Base-by-base conservation (phyloP, 2,113 vertebrate genomes). In the Athene noctua region DNA sequence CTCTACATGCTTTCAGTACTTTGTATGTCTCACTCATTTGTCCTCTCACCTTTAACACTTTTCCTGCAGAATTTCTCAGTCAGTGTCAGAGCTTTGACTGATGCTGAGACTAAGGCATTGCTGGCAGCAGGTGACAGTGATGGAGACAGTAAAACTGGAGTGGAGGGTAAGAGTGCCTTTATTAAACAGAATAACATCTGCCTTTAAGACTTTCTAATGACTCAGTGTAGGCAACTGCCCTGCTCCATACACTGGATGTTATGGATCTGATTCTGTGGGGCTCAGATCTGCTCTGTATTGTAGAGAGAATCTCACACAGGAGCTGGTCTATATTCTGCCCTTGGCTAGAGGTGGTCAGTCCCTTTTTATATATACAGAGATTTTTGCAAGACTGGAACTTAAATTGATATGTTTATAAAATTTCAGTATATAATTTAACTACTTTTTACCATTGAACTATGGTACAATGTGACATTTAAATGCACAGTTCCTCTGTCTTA, bases 131-230 rank as follows among this genome's bases (percentile, higher is more conserved):
- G 98, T 36, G 98, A 99, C 90, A 95, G 95, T 12, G 98, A 99
- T 85, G 98, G 98, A 47, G 98, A 99, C 2, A 98, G 98, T 88
- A 98, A 98, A 98, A 99, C 98, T 29, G 98, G 98, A 97, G 94
- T 97, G 92, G 98, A 98, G 70, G 98, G 98, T 98, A 94, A 98
- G 97, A 29, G 5, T 42, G 52, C 14, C 23, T 36, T 81, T 47
- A 57, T 15, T 8, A 36, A 88, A 54, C 9, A 2, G 34, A 40
- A 8, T 12, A 19, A 5, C 6, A 26, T 5, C 36, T 92, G 49
- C 32, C 25, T 21, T 12, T 40, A 46, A 30, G 49, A 21, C 7
- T 38, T 78, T 14, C 54, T 30, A 34, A 26, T 9, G 25, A 55
- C 40, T 15, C 67, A 27, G 32, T 49, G 58, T 17, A 34, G 47